A percentile compares a stretch with the other conserved stretches of the same genome.
Evolutionary conservation across 1,140 invertebrate genomes (phyloP).

Genomic region (Oncopodura yosiiana): DNA sequence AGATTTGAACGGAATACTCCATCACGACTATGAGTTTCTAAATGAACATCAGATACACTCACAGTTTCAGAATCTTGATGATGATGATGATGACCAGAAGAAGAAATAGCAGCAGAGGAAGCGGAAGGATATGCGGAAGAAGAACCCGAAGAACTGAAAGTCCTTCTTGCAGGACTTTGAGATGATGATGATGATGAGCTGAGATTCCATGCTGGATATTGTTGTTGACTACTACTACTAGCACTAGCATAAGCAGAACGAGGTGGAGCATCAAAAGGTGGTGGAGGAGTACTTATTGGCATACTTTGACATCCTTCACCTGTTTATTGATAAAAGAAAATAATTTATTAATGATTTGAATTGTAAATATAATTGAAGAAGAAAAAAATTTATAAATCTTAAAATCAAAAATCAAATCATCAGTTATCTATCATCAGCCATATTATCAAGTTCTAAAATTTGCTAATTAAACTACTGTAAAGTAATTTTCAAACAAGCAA

Average conservation of each 20-base stretch:
- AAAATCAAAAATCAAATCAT: no score
- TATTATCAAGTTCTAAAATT: no score
- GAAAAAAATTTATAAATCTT: no score
- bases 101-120: conserved; percentile 4
- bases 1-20: conserved; percentile 56
- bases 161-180: conserved; percentile 6
- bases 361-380: no score
- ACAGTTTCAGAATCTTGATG: conserved; percentile 18
- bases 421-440: no score
- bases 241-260: neutral
- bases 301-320: conserved; percentile 18
- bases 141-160: neutral
- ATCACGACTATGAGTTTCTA: conserved; percentile 50
- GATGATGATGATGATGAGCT: neutral
- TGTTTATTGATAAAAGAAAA: neutral
- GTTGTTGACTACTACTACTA: neutral
- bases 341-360: neutral
- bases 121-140: conserved; percentile 5
- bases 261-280: conserved; percentile 20
- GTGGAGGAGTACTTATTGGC: conserved; percentile 16
- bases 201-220: neutral
- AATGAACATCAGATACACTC: conserved; percentile 48
- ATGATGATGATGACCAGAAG: conserved; percentile 12
- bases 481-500: no score
- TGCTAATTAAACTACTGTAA: no score